A percentile compares a stretch with the other conserved stretches of the same genome.
These are phyloP conservation scores for Caenorhabditis zanzibari DNA, from an alignment of 2,888 invertebrate species.

Conservation along the genomic window DNA sequence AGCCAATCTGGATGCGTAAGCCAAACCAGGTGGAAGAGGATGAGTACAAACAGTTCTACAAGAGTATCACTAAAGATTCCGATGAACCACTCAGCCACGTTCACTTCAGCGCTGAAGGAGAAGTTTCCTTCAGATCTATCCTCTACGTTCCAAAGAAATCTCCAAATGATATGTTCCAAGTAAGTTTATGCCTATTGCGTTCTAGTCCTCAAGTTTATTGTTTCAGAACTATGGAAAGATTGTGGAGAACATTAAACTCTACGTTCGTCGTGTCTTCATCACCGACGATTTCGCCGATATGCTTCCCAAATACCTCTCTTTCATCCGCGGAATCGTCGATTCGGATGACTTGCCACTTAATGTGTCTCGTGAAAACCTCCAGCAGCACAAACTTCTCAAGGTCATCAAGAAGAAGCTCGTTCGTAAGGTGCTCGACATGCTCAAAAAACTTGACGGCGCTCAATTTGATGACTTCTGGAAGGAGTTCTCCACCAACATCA, in stretches of 20 bases:
- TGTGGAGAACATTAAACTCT: constrained; percentile 86
- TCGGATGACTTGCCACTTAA: constrained; percentile 98
- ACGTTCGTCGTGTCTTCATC: constrained; percentile 98
- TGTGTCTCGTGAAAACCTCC: constrained; percentile 97
- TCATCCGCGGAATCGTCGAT: constrained; percentile 97
- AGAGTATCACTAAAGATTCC: constrained; percentile 88
- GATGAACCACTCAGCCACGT: constrained; percentile 82
- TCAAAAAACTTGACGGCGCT: constrained; percentile 94
- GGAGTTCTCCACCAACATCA: constrained; percentile 98
- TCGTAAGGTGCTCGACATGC: constrained; percentile 89
- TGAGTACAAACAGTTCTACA: constrained; percentile 97
- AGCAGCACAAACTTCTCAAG: constrained; percentile 98
- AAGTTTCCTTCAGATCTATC: constrained; percentile 98
- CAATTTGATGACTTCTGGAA: constrained; percentile 97
- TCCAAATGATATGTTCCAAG: constrained; percentile 95
- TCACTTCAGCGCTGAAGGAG: constrained; percentile 98
- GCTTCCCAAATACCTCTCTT: constrained; percentile 97
- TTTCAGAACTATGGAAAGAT: constrained; percentile 75
- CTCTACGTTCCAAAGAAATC: constrained; percentile 94
- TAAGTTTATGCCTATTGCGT: neutral
- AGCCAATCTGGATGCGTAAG: constrained; percentile 99
- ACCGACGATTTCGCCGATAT: constrained; percentile 99
- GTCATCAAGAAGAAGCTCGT: constrained; percentile 99
- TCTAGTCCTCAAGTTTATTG: neutral
- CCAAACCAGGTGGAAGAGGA: constrained; percentile 81